A percentile compares a stretch with the other conserved stretches of the same genome.
Evolutionary conservation across 2,888 invertebrate species (phyloP).

Genomic region (Agrochola circellaris): DNA sequence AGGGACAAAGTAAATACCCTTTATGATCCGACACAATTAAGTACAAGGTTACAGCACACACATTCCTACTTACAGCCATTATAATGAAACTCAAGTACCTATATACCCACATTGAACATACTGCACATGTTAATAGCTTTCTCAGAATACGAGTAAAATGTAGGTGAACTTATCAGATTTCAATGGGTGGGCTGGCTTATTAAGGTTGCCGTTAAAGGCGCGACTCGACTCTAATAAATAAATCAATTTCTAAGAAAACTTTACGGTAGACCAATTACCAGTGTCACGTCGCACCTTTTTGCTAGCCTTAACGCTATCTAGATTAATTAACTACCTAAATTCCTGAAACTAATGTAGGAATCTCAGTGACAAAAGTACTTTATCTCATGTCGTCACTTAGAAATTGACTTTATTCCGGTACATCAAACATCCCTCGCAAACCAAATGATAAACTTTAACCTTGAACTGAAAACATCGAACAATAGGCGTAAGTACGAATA

Average conservation of each 20-base stretch:
- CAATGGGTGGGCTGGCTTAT: not conserved
- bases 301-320: not conserved
- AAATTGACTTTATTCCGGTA: not conserved
- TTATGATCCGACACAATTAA: constrained; percentile 25
- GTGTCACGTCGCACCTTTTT: too few species aligned
- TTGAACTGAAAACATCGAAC: constrained; percentile 47
- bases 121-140: constrained; percentile 20
- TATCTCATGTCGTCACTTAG: not conserved
- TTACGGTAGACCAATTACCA: too few species aligned
- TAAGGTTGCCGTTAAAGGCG: too few species aligned
- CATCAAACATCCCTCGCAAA: constrained; percentile 4
- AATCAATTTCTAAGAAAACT: too few species aligned
- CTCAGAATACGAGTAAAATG: constrained; percentile 15
- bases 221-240: too few species aligned
- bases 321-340: not conserved
- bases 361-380: not conserved
- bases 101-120: not conserved
- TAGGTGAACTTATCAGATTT: not conserved
- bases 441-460: constrained; percentile 34
- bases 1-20: constrained; percentile 25
- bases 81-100: constrained; percentile 22
- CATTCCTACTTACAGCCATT: constrained; percentile 12
- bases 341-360: constrained; percentile 1
- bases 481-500: constrained; percentile 40
- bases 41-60: constrained; percentile 49